Conservation (phyloP, 1,140 invertebrate species). For the Philaenus spumarius region DNA sequence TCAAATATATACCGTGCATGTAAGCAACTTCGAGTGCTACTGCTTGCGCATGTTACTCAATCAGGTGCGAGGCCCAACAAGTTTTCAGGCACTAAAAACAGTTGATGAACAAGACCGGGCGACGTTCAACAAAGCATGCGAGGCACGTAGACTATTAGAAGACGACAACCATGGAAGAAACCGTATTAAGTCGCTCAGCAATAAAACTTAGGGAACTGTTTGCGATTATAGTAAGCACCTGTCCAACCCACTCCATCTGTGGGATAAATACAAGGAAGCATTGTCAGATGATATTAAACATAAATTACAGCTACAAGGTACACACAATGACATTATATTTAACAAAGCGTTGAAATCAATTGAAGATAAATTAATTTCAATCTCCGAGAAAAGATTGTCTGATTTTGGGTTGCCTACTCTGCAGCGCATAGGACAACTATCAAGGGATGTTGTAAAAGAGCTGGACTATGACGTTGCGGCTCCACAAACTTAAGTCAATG, state of each 20-base stretch:
- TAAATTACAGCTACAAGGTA: background rate
- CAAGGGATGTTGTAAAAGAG: background rate
- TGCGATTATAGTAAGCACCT: background rate
- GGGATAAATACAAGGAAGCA: background rate
- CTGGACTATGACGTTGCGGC: background rate
- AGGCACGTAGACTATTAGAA: background rate
- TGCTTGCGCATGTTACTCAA: background rate
- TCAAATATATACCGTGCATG: slow-evolving; percentile 21
- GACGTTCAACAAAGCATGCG: background rate
- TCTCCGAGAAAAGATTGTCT: background rate
- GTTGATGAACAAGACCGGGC: background rate
- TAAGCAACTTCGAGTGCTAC: background rate
- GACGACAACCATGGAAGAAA: background rate
- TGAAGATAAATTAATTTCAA: background rate
- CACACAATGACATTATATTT: background rate
- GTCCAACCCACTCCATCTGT: background rate
- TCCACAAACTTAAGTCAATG: background rate
- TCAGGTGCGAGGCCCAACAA: background rate
- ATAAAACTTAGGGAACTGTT: background rate
- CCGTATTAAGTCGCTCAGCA: background rate
- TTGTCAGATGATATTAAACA: background rate
- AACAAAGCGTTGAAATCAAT: background rate
- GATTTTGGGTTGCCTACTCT: background rate
- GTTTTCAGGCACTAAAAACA: background rate
- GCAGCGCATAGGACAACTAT: background rate